A percentile compares a stretch with the other conserved stretches of the same genome.
Conservation (phyloP, 2,797 vertebrate species). For the Heterohyrax brucei region DNA sequence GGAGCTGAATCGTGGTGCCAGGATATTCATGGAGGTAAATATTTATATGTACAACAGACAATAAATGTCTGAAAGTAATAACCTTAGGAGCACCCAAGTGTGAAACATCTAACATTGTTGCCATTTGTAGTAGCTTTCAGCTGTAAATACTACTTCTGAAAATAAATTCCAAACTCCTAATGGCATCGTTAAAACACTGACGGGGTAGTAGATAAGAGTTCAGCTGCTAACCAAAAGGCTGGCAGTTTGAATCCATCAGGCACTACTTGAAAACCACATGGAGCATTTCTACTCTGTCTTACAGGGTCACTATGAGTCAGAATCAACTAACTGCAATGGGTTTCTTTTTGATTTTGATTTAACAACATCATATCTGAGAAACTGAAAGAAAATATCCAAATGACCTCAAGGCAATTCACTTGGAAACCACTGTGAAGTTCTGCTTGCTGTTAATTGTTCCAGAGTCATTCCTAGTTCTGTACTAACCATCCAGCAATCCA, state of each 20-base stretch:
- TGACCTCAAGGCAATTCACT: conserved; percentile 57
- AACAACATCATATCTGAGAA: too few species aligned
- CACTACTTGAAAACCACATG: too few species aligned
- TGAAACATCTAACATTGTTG: conserved; percentile 68
- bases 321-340: too few species aligned
- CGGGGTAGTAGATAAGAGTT: background rate
- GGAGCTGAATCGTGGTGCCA: conserved; percentile 40
- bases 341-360: too few species aligned
- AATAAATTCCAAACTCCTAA: conserved; percentile 78
- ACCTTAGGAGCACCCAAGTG: conserved; percentile 65
- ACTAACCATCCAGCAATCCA: background rate
- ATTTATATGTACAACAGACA: conserved; percentile 80
- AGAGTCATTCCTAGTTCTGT: conserved; percentile 42
- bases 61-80: conserved; percentile 77
- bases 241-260: too few species aligned
- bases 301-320: too few species aligned
- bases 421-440: conserved; percentile 68
- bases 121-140: conserved; percentile 66
- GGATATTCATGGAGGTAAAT: conserved; percentile 79
- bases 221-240: too few species aligned
- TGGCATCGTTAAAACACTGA: conserved; percentile 38
- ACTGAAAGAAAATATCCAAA: conserved; percentile 24
- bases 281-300: too few species aligned
- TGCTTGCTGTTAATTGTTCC: conserved; percentile 38
- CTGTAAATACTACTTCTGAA: conserved; percentile 76